A percentile compares a stretch with the other conserved stretches of the same genome.
Conservation (phyloP, 2,113 vertebrate genomes). For the Craseonycteris thonglongyai region DNA sequence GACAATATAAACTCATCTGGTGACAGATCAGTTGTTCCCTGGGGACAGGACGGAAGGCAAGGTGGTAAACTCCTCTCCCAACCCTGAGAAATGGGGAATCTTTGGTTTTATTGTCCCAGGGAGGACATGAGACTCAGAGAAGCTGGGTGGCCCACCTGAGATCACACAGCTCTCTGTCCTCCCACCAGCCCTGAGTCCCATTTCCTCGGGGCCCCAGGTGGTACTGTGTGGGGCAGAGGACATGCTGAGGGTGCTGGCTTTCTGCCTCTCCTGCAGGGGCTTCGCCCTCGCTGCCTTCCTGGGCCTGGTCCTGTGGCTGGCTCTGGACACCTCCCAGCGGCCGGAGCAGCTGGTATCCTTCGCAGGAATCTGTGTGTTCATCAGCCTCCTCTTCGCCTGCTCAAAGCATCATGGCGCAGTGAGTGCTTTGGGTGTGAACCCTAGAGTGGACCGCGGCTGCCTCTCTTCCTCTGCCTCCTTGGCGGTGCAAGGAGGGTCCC, state of each 20-base stretch:
- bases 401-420: conserved; percentile 88
- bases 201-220: background rate
- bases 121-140: background rate
- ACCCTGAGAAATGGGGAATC: background rate
- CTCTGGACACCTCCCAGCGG: conserved; percentile 83
- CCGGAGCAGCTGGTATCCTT: conserved; percentile 92
- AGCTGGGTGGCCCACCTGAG: background rate
- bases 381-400: conserved; percentile 83
- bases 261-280: conserved; percentile 79
- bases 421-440: conserved; percentile 55
- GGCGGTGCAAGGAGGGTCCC: background rate
- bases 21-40: background rate
- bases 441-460: background rate
- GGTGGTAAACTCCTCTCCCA: background rate
- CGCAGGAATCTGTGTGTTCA: conserved; percentile 85
- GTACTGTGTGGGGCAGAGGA: rapidly evolving
- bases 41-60: rapidly evolving
- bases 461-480: background rate
- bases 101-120: background rate
- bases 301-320: conserved; percentile 85
- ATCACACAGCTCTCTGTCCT: background rate
- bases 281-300: conserved; percentile 77
- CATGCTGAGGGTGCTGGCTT: background rate
- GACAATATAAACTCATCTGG: background rate
- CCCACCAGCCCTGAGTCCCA: background rate